Percentiles rank a stretch among this genome's conserved stretches.
These are phyloP conservation scores for Oreohelix idahoensis DNA, from an alignment of 1,140 invertebrate genomes.

Conservation along the genomic window DNA sequence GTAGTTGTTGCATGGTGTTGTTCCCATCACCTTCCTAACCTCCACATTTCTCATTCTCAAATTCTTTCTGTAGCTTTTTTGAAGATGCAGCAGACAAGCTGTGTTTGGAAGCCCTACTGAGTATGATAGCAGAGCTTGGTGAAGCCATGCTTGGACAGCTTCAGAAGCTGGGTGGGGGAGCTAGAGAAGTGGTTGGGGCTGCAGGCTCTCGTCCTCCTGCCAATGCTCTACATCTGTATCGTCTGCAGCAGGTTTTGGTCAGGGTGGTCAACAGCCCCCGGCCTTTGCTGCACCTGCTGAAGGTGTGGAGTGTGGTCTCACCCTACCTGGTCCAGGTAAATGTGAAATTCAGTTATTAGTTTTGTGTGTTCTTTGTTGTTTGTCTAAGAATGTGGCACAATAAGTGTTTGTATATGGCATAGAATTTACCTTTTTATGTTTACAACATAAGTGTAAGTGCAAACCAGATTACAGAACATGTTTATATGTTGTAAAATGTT, in stretches of 20 bases:
- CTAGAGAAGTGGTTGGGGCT: conserved; percentile 38
- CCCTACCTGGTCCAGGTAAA: conserved; percentile 89
- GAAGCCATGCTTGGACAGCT: conserved; percentile 86
- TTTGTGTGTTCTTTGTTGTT: too few relatives aligned
- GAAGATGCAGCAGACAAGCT: conserved; percentile 89
- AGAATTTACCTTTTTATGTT: too few relatives aligned
- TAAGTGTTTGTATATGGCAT: too few relatives aligned
- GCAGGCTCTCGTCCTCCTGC: conserved; percentile 58
- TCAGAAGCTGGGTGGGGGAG: conserved; percentile 42
- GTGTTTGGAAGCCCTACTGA: conserved; percentile 86
- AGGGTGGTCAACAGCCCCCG: conserved; percentile 88
- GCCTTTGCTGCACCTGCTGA: conserved; percentile 91
- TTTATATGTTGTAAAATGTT: too few relatives aligned
- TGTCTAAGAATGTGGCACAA: too few relatives aligned
- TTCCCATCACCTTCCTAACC: too few relatives aligned
- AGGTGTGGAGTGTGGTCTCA: conserved; percentile 89
- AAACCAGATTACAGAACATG: too few relatives aligned
- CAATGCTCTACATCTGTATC: conserved; percentile 80
- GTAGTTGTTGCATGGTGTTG: too few relatives aligned
- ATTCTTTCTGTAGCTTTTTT: conserved; percentile 70
- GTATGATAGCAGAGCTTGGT: conserved; percentile 86
- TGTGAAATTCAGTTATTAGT: not conserved
- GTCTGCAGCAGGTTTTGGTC: conserved; percentile 86
- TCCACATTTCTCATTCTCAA: not conserved
- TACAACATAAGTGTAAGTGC: too few relatives aligned